These are phyloP conservation scores for Furnarius figulus DNA, from an alignment of 2,113 vertebrate genomes.

Conservation along the genomic window DNA sequence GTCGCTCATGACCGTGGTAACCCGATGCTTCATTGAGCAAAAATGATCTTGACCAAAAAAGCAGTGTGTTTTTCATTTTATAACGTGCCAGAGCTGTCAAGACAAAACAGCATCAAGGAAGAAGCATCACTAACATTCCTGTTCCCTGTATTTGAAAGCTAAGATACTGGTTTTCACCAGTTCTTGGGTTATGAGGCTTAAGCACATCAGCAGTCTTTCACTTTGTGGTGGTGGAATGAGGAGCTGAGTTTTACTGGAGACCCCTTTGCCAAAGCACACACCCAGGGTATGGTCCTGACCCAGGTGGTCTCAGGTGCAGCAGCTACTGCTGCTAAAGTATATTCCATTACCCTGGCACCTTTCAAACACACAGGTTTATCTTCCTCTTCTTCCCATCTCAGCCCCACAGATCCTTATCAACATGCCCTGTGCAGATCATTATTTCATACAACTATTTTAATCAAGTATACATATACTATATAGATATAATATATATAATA, in stretches of 20 bases:
- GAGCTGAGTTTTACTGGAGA: neutral
- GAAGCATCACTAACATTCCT: neutral
- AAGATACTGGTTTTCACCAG: neutral
- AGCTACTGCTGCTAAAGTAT: neutral
- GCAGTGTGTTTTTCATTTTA: neutral
- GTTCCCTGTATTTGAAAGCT: neutral
- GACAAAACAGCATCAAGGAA: neutral
- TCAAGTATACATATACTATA: neutral
- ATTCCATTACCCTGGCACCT: neutral
- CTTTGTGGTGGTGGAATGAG: neutral
- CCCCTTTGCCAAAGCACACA: neutral
- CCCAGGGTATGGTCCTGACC: neutral
- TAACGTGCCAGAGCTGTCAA: neutral
- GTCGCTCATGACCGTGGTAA: neutral
- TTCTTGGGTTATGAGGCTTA: neutral
- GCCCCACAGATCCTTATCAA: neutral
- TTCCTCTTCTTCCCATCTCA: neutral
- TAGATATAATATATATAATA: too few relatives aligned
- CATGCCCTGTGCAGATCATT: fast-evolving
- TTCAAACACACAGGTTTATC: neutral
- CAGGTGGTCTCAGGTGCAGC: neutral
- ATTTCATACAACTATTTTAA: neutral
- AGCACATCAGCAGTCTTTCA: neutral
- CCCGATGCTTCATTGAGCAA: neutral
- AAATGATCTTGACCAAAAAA: neutral